Evolutionary conservation across 2,888 invertebrate species (phyloP).

Genomic region (Mythimna ferrago): DNA sequence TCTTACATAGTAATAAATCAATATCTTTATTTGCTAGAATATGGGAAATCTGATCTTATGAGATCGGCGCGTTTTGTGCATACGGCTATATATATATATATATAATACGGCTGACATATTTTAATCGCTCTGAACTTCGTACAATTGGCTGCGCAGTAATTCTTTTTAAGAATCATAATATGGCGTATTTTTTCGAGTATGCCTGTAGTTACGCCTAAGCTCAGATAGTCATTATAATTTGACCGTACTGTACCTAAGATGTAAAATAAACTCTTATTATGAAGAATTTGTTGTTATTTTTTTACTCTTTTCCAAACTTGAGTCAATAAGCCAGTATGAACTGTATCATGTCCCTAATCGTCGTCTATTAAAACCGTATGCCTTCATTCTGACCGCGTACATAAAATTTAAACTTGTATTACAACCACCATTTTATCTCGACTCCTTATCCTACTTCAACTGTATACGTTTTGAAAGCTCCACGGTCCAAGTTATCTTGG

Average conservation of each 20-base stretch:
- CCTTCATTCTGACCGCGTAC: conserved; percentile 69
- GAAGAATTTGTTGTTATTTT: not conserved
- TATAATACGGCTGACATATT: no score
- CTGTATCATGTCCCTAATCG: conserved; percentile 56
- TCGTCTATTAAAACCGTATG: conserved; percentile 54
- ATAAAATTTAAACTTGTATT: conserved; percentile 67
- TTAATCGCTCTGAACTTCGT: no score
- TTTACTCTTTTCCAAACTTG: conserved; percentile 8
- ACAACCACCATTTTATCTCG: conserved; percentile 52
- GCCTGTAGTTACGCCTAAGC: no score
- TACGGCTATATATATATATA: not conserved
- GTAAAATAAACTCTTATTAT: not conserved
- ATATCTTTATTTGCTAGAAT: no score
- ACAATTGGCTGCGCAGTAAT: no score
- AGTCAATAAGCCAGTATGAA: conserved; percentile 44
- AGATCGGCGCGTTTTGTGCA: not conserved
- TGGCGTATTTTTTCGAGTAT: no score
- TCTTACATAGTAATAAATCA: not conserved
- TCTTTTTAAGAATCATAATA: no score
- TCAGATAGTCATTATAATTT: no score
- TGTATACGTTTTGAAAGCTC: conserved; percentile 61
- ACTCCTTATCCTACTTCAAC: conserved; percentile 34
- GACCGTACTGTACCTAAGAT: no score
- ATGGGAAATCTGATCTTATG: no score
- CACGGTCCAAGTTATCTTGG: conserved; percentile 68